Percentiles rank a stretch among this genome's conserved stretches.
These are phyloP conservation scores for Drosophila ambigua DNA, from an alignment of 1,140 invertebrate species.

Conservation along the genomic window DNA sequence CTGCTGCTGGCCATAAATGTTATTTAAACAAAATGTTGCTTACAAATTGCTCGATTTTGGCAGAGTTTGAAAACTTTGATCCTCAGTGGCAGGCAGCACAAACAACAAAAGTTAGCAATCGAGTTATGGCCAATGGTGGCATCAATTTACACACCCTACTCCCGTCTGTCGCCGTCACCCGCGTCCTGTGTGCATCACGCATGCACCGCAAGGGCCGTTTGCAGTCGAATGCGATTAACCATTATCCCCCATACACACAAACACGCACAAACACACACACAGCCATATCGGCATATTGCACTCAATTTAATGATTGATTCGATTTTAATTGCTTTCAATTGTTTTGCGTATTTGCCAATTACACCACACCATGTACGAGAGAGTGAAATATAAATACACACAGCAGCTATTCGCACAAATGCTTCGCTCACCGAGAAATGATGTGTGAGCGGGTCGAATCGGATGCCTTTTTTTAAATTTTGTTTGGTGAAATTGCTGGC, in stretches of 20 bases:
- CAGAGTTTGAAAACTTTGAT: slow-evolving; percentile 1
- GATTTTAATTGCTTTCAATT: slow-evolving; percentile 74
- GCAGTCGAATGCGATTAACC: slow-evolving; percentile 42
- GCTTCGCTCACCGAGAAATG: slow-evolving; percentile 26
- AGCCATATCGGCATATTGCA: neutral
- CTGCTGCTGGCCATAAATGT: slow-evolving; percentile 35
- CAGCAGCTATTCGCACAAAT: slow-evolving; percentile 4
- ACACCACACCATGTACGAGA: slow-evolving; percentile 22
- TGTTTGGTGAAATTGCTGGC: slow-evolving; percentile 49
- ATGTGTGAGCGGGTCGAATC: slow-evolving; percentile 34
- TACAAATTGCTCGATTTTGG: slow-evolving; percentile 7
- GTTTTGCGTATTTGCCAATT: slow-evolving; percentile 60
- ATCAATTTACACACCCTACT: too few relatives aligned
- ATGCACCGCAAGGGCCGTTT: slow-evolving; percentile 54
- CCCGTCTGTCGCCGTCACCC: too few relatives aligned
- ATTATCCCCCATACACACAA: slow-evolving; percentile 14
- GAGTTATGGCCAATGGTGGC: too few relatives aligned
- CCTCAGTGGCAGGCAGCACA: neutral
- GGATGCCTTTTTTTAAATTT: slow-evolving; percentile 21
- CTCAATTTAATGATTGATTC: slow-evolving; percentile 53
- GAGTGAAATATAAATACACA: too few relatives aligned
- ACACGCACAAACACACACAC: slow-evolving; percentile 2
- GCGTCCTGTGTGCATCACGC: neutral
- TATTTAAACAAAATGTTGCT: slow-evolving; percentile 49
- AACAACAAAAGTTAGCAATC: too few relatives aligned